Evolutionary conservation across 2,888 invertebrate genomes (phyloP).

Genomic region (Cephus pygmeus): DNA sequence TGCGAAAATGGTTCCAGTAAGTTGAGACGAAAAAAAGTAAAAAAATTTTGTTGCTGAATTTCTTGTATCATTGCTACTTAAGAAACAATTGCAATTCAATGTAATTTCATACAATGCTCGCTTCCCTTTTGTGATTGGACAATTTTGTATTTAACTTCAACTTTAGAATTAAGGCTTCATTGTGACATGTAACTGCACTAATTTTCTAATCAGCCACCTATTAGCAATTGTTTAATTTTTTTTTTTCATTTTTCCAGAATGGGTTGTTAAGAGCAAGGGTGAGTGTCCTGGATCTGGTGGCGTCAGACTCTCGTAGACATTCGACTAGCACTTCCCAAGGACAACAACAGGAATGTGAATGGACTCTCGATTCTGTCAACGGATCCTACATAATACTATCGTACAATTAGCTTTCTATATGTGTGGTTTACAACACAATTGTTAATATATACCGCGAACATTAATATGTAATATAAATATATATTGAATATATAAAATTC

Average conservation of each 20-base stretch:
- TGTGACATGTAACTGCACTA: background rate
- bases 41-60: background rate
- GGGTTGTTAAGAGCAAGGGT: slow-evolving; percentile 72
- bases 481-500: background rate
- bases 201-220: background rate
- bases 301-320: slow-evolving; percentile 71
- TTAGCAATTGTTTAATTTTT: background rate
- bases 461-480: background rate
- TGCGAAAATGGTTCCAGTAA: slow-evolving; percentile 75
- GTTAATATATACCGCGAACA: background rate
- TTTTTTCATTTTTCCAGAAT: slow-evolving; percentile 65
- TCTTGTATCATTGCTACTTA: background rate
- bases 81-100: background rate
- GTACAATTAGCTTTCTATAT: background rate
- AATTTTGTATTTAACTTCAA: background rate
- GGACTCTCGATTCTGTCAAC: background rate
- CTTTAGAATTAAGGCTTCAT: background rate
- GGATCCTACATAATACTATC: background rate
- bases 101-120: background rate
- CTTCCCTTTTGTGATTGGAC: background rate
- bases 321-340: background rate
- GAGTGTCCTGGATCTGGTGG: slow-evolving; percentile 74
- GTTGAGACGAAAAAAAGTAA: slow-evolving; percentile 40
- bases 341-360: background rate
- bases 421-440: background rate